phyloP scores from a whole-genome alignment of 2,113 vertebrate species.

The Corydoras maculifer region DNA sequence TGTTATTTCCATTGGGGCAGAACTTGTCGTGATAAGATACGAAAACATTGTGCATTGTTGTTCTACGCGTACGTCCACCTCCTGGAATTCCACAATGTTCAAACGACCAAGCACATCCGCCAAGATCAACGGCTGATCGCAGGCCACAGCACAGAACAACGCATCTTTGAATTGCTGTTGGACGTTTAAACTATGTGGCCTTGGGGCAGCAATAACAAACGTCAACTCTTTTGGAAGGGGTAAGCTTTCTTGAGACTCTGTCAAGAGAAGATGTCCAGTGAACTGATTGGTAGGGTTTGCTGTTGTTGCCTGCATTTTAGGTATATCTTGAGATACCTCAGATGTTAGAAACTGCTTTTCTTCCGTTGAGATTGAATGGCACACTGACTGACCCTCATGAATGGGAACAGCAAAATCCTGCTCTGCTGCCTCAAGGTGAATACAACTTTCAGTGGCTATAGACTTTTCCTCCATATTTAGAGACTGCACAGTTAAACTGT shows the following conservation, averaged over 20 bases:
- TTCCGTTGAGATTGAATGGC: constrained; percentile 65
- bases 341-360: constrained; percentile 67
- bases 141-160: constrained; percentile 69
- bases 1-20: constrained; percentile 67
- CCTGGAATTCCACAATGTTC: constrained; percentile 61
- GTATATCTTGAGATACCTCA: constrained; percentile 50
- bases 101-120: constrained; percentile 68
- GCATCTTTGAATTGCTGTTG: constrained; percentile 67
- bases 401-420: constrained; percentile 70
- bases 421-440: constrained; percentile 59
- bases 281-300: constrained; percentile 55
- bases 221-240: constrained; percentile 67
- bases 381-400: constrained; percentile 69
- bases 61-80: constrained; percentile 64
- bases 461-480: background rate
- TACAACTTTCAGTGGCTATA: constrained; percentile 51
- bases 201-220: constrained; percentile 56
- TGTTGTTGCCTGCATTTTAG: constrained; percentile 39
- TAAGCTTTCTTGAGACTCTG: constrained; percentile 56
- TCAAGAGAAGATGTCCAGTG: constrained; percentile 35
- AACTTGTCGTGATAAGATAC: constrained; percentile 70
- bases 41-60: constrained; percentile 56
- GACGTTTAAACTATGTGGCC: constrained; percentile 57
- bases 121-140: constrained; percentile 64
- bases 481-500: constrained; percentile 54